Evolutionary conservation across 2,888 invertebrate genomes (phyloP), one percentile per base, ranked within the genome.

Genomic region (Drosophila kanekoi): DNA sequence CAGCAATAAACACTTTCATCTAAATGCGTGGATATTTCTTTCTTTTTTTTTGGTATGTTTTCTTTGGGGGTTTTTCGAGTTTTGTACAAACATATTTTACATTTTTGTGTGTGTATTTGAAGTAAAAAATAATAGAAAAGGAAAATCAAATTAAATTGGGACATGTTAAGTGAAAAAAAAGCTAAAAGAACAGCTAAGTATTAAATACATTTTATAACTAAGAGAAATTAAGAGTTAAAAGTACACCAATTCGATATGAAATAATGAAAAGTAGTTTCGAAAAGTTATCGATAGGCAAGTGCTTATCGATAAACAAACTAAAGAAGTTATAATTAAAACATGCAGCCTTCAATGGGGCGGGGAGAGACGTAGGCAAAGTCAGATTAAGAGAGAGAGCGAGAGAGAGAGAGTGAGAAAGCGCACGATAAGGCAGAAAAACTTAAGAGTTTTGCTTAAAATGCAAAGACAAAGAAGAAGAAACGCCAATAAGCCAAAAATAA

Each of bases 61-160:
- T 60, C 38, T 8, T 67, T 57, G 48, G 38, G 44, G n/a, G n/a
- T n/a, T n/a, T n/a, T 35, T 48, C 47, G 13, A 60, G 56, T 68
- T 71, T 77, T 72, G 53, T 81, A 79, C 72, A 70, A 73, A 77
- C 49, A 74, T 81, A 83, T 82, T 83, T 83, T 82, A 83, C 82
- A 83, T 83, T 83, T 83, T 83, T 83, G 82, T 85, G 86, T 83
- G 82, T 83, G 82, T 82, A 72, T 85, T 73, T 68, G 1, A 49
- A 49, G 28, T 16, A 28, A 51, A 14, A 11, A 18, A 38, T 45
- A 40, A 43, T 6, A 33, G 41, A 41, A 56, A 38, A 49, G 16
- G 20, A 41, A 38, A 37, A 20, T 51, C 9, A 9, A 40, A 32
- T 28, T 28, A 28, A 67, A 61, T 44, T 44, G 20, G 54, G 57